Evolutionary conservation across 2,797 vertebrate genomes (phyloP), one percentile per base, ranked within the genome.

Genomic region (Podarcis lilfordi): DNA sequence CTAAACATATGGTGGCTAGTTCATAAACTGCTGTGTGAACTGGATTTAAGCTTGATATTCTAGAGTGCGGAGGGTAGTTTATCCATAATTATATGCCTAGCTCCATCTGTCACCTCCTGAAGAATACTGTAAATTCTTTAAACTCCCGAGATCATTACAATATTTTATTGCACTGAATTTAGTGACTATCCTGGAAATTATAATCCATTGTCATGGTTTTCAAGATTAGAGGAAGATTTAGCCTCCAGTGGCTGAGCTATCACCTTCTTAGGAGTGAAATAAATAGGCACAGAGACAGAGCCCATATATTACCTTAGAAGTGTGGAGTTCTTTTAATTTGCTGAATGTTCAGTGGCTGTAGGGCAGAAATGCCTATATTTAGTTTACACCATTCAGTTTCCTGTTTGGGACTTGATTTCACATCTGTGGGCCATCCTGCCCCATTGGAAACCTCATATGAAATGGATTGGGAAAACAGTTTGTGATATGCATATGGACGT

Each of bases 251-350:
- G n/a, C 64, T 74, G 55, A 80, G 50, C 40, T 85, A 75, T 74
- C 29, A 50, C 59, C 25, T 89, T 89, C 68, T 64, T 64, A 25
- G 66, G 45, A 61, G 76, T 66, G 59, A 89, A 89, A 85, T 74
- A 72, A 80, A 78, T 78, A 77, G 74, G 40, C 43, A 78, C 3
- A 13, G 80, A 78, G 80, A 69, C 25, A 71, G 32, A 83, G 29
- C 29, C 25, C 32, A 78, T 88, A 84, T 23, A 77, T 84, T 83
- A 78, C 55, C 32, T 55, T 59, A 37, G 23, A 21, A 13, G 7
- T 82, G 59, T 43, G 37, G 50, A 69, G 50, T 55, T 80, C 35
- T 80, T 61, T 8, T 61, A 71, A 80, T n/a, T 13, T 72, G 50
- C 23, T 80, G 68, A 72, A 72, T 7, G n/a, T 74, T 71, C 78